Conservation (phyloP, 2,113 vertebrate genomes). For the Chloroceryle aenea region DNA sequence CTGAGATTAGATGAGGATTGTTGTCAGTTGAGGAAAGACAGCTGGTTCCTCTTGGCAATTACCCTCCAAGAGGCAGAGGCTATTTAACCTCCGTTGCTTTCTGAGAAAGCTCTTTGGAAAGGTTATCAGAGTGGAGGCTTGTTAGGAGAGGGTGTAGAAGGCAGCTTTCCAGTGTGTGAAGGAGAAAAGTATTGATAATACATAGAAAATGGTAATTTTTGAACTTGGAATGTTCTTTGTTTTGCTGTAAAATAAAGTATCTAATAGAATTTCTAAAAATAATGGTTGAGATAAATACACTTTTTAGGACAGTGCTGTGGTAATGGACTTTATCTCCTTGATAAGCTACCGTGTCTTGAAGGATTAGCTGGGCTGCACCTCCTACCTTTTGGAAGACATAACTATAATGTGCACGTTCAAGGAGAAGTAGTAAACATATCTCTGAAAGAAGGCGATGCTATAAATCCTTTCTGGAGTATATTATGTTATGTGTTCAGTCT, state of each 20-base stretch:
- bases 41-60: background rate
- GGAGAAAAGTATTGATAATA: fast-evolving
- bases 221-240: fast-evolving
- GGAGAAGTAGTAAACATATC: background rate
- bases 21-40: background rate
- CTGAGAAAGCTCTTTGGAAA: fast-evolving
- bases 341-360: background rate
- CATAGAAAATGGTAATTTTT: fast-evolving
- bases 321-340: background rate
- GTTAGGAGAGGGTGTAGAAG: fast-evolving
- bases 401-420: fast-evolving
- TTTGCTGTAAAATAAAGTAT: background rate
- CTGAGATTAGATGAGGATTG: background rate
- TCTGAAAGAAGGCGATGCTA: background rate
- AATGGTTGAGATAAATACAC: fast-evolving
- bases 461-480: fast-evolving
- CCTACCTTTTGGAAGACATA: background rate
- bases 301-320: fast-evolving
- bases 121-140: background rate
- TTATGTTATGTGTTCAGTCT: fast-evolving
- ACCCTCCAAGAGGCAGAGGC: background rate
- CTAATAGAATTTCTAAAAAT: fast-evolving
- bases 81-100: background rate
- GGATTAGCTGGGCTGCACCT: fast-evolving
- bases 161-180: fast-evolving